phyloP scores from a whole-genome alignment of 23 tunicate genomes.

The Botrylloides violaceus region DNA sequence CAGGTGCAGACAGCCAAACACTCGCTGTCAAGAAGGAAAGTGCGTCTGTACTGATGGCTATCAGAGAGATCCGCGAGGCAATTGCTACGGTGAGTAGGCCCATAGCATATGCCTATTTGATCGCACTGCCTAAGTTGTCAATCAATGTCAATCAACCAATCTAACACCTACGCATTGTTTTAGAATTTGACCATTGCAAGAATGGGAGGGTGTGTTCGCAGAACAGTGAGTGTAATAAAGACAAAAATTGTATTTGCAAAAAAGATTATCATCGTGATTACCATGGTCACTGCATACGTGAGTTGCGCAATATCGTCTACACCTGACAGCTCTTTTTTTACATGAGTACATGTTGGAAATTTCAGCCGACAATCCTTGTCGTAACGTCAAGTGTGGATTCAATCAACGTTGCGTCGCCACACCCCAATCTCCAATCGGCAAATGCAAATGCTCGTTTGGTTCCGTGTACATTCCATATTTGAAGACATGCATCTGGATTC shows the following conservation, averaged over 20 bases:
- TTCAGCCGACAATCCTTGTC: constrained; percentile 2
- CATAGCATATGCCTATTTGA: not conserved
- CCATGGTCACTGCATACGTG: constrained; percentile 3
- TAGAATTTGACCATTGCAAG: constrained; percentile 22
- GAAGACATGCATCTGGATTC: constrained; percentile 12
- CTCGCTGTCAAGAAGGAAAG: constrained; percentile 2
- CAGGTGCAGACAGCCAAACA: not conserved
- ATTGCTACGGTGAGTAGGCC: constrained; percentile 7
- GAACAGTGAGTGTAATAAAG: constrained; percentile 6
- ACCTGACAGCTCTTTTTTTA: not conserved
- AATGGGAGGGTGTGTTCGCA: constrained; percentile 3
- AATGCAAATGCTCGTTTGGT: constrained; percentile 4
- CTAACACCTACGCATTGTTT: too few relatives aligned
- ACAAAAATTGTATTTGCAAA: constrained; percentile 2
- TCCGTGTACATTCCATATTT: not conserved
- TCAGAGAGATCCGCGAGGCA: not conserved
- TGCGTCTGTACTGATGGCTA: constrained; percentile 15
- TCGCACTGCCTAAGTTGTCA: too few relatives aligned
- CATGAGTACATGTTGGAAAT: not conserved
- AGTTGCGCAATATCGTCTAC: not conserved
- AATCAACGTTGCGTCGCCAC: constrained; percentile 4
- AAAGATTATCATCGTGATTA: not conserved
- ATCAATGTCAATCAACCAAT: too few relatives aligned
- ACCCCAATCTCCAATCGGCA: too few relatives aligned
- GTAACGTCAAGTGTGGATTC: not conserved